phyloP scores from a whole-genome alignment of 2,888 invertebrate species.

The Ophion slaviceki region DNA sequence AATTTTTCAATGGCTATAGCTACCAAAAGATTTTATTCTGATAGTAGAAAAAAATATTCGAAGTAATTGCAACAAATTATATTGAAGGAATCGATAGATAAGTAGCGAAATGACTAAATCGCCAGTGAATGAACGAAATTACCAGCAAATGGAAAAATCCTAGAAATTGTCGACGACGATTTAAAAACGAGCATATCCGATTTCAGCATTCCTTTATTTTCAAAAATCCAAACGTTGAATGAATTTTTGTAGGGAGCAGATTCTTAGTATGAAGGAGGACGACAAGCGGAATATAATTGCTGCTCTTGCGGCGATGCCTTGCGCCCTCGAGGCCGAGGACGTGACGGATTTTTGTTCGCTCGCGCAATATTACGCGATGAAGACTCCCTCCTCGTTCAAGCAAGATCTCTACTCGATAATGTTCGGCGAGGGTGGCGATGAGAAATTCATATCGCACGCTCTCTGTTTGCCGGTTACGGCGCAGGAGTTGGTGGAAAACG shows the following conservation, averaged over 20 bases:
- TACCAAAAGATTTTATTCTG: too few relatives aligned
- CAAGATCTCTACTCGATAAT: slow-evolving; percentile 87
- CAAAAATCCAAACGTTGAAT: neutral
- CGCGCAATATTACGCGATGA: slow-evolving; percentile 97
- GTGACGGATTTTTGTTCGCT: slow-evolving; percentile 98
- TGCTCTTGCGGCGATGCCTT: slow-evolving; percentile 90
- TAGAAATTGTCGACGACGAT: neutral
- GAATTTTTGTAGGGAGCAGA: slow-evolving; percentile 87
- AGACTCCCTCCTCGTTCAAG: slow-evolving; percentile 96
- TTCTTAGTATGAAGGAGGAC: slow-evolving; percentile 90
- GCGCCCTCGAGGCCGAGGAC: slow-evolving; percentile 95
- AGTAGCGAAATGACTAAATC: too few relatives aligned
- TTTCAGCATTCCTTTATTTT: neutral
- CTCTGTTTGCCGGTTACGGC: slow-evolving; percentile 98
- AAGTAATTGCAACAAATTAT: too few relatives aligned
- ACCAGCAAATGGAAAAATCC: neutral
- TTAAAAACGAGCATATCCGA: neutral
- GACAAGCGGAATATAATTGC: slow-evolving; percentile 89
- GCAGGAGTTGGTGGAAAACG: slow-evolving; percentile 94
- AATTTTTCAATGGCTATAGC: too few relatives aligned
- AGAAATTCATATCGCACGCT: slow-evolving; percentile 90
- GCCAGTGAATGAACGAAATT: too few relatives aligned
- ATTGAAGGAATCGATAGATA: too few relatives aligned
- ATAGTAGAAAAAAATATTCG: too few relatives aligned
- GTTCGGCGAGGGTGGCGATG: slow-evolving; percentile 86